Evolutionary conservation across 2,797 vertebrate species (phyloP), one percentile per base, ranked within the genome.

Genomic region (Syngnathus acus): DNA sequence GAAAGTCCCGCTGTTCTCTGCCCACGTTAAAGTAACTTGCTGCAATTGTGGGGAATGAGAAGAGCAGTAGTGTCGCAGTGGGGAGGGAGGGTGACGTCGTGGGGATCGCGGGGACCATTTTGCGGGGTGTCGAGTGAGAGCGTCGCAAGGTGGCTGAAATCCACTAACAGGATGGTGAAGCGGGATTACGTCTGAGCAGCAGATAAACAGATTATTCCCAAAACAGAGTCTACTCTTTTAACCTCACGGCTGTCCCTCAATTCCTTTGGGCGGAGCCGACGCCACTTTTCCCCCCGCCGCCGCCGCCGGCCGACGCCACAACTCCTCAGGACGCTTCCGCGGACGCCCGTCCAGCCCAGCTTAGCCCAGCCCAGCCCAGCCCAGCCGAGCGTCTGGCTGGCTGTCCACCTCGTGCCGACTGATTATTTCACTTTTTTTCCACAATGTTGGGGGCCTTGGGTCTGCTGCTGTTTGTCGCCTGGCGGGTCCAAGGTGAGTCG

Each of bases 201-300:
- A 93, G 92, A 93, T 95, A 93, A 96, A 91, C 86, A 92, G 94
- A 94, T 97, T 95, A 94, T 92, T 92, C 92, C 90, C 80, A 86
- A 93, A 92, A 92, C 84, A 74, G 90, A 84, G 84, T 78, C 82
- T 88, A 84, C 84, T 86, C 85, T 88, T 84, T 88, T 89, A 85
- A 91, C 89, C 87, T 91, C 78, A 91, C 90, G 89, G 71, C 66
- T 9, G 54, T 66, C 71, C 72, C 63, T 7, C 65, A n/a, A 26
- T 65, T 57, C 60, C 59, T 53, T 32, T 57, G 55, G 4, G 37
- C 45, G 45, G 47, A 14, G 47, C 45, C 4, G 8, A 8, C 16
- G 1, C 10, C n/a, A 48, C 62, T 48, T 50, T 32, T 32, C 23
- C 45, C 13, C 3, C 26, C 3, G 2, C 26, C 26, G 26, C 14